A percentile compares a stretch with the other conserved stretches of the same genome.
Evolutionary conservation across 2,888 invertebrate genomes (phyloP).

Genomic region (Maniola hyperantus): DNA sequence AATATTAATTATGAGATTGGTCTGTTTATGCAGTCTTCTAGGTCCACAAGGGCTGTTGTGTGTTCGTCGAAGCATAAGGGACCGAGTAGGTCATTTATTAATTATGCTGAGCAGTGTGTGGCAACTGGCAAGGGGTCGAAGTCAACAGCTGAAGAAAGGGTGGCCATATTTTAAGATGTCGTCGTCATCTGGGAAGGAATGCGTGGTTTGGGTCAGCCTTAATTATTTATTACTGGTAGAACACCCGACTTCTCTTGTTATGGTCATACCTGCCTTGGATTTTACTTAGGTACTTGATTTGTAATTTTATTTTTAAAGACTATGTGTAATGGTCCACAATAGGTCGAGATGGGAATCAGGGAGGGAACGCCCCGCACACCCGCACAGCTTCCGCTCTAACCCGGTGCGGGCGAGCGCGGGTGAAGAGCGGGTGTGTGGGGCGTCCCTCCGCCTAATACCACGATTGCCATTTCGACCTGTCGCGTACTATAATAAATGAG

Average conservation of each 20-base stretch:
- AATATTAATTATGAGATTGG: not conserved
- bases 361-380: no score
- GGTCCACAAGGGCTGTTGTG: conserved; percentile 23
- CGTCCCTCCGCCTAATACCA: no score
- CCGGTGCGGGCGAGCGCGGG: no score
- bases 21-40: conserved; percentile 1
- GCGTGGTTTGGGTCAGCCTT: conserved; percentile 55
- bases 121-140: conserved; percentile 53
- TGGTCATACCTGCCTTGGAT: not conserved
- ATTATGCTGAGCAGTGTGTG: conserved; percentile 69
- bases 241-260: conserved; percentile 34
- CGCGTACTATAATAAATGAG: no score
- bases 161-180: conserved; percentile 77
- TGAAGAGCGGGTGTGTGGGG: no score
- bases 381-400: no score
- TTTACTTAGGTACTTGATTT: not conserved
- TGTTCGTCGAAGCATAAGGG: conserved; percentile 51
- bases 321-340: no score
- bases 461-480: no score
- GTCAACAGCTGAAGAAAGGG: conserved; percentile 74
- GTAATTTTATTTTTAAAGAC: no score
- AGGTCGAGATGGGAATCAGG: no score
- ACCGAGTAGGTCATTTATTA: conserved; percentile 74
- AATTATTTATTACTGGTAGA: conserved; percentile 64
- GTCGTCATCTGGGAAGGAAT: conserved; percentile 75